Percentiles rank a stretch among this genome's conserved stretches.
phyloP scores from a whole-genome alignment of 2,797 vertebrate species.

The Acanthiza pusilla region DNA sequence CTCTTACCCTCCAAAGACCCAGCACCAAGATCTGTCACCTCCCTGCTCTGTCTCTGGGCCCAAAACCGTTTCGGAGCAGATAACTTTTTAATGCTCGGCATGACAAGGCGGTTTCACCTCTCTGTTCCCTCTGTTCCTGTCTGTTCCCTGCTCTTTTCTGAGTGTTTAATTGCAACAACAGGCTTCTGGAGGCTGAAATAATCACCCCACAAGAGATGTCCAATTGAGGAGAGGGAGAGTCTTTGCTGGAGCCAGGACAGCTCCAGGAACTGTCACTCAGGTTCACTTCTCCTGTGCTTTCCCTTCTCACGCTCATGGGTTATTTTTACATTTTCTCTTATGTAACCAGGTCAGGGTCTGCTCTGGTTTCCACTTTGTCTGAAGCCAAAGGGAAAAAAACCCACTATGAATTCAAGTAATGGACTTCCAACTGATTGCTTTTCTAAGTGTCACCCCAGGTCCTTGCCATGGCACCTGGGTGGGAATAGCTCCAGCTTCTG shows the following conservation, averaged over 20 bases:
- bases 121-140: neutral
- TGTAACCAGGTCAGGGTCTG: slow-evolving; percentile 22
- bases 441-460: neutral
- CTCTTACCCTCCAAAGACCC: neutral
- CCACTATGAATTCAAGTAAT: neutral
- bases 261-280: neutral
- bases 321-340: slow-evolving; percentile 55
- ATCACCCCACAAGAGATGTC: neutral
- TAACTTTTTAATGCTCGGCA: neutral
- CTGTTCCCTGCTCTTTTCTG: neutral
- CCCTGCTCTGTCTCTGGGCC: neutral
- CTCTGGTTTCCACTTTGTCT: slow-evolving; percentile 13
- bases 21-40: neutral
- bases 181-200: neutral
- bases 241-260: neutral
- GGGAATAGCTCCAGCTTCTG: neutral
- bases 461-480: neutral
- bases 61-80: neutral
- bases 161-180: neutral
- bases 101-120: neutral
- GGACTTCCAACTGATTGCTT: neutral
- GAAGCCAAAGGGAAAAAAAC: neutral
- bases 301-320: neutral
- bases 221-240: neutral
- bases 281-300: neutral